Evolutionary conservation across 2,888 invertebrate genomes (phyloP).

Genomic region (Pollenia angustigena): DNA sequence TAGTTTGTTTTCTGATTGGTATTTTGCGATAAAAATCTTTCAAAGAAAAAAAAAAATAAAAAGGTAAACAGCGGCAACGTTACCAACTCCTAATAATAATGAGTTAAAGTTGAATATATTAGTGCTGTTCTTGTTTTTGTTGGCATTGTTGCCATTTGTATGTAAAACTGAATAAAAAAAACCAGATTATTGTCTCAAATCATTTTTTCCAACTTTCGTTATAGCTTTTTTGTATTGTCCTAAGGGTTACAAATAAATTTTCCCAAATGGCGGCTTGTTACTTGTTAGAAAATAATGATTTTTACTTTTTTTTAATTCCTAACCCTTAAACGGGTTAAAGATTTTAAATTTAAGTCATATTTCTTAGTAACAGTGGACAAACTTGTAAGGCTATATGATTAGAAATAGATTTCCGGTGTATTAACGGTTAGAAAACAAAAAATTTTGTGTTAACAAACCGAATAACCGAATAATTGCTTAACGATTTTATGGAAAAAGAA

Average conservation of each 20-base stretch:
- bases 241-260: slow-evolving; percentile 48
- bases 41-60: not conserved
- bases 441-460: no score
- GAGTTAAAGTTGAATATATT: slow-evolving; percentile 61
- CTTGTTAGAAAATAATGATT: slow-evolving; percentile 5
- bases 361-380: not conserved
- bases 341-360: not conserved
- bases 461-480: no score
- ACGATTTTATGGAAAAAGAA: no score
- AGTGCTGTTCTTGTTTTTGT: slow-evolving; percentile 6
- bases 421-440: no score
- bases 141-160: not conserved
- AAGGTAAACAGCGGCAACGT: slow-evolving; percentile 37
- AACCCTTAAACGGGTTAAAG: slow-evolving; percentile 18
- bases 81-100: slow-evolving; percentile 57
- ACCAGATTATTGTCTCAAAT: slow-evolving; percentile 16
- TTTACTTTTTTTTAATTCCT: slow-evolving; percentile 8
- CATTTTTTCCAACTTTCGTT: not conserved
- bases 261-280: slow-evolving; percentile 51
- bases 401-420: no score
- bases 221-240: slow-evolving; percentile 24
- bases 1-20: slow-evolving; percentile 81
- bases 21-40: slow-evolving; percentile 78
- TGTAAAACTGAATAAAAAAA: not conserved
- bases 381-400: no score